Evolutionary conservation across 2,888 invertebrate genomes (phyloP).

Genomic region (Brachypterus glaber): DNA sequence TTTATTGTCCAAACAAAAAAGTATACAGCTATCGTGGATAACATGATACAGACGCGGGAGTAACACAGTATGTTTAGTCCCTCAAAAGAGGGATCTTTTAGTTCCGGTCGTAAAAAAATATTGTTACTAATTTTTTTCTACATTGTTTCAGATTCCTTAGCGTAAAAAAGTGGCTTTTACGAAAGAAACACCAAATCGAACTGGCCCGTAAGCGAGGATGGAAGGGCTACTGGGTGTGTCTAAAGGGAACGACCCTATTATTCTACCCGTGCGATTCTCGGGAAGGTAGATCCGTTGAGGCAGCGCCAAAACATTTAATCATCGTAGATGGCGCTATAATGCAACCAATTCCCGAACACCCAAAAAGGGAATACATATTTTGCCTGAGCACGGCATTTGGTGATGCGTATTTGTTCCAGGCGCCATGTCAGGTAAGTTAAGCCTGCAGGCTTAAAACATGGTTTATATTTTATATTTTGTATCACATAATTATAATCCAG

Average conservation of each 20-base stretch:
- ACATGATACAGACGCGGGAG: no score
- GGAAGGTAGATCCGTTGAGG: constrained; percentile 82
- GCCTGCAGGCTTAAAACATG: no score
- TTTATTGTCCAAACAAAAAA: no score
- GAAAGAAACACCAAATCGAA: constrained; percentile 95
- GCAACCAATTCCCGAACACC: constrained; percentile 99
- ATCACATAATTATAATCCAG: no score
- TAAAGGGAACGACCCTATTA: constrained; percentile 91
- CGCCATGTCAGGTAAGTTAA: constrained; percentile 68
- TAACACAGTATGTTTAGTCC: no score
- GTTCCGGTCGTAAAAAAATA: neutral
- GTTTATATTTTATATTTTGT: no score
- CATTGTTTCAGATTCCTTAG: constrained; percentile 77
- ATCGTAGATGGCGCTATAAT: constrained; percentile 95
- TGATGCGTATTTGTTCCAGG: constrained; percentile 96
- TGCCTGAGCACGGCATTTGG: constrained; percentile 97
- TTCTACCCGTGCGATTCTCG: constrained; percentile 94
- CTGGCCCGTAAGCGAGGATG: constrained; percentile 91
- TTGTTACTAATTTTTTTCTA: constrained; percentile 1
- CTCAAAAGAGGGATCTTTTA: no score
- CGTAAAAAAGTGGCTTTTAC: constrained; percentile 95
- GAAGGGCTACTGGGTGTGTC: constrained; percentile 98
- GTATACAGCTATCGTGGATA: no score
- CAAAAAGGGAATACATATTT: constrained; percentile 95
- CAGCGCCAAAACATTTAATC: constrained; percentile 89